These are phyloP conservation scores for Centropus unirufus DNA, from an alignment of 2,113 vertebrate genomes.

Conservation along the genomic window DNA sequence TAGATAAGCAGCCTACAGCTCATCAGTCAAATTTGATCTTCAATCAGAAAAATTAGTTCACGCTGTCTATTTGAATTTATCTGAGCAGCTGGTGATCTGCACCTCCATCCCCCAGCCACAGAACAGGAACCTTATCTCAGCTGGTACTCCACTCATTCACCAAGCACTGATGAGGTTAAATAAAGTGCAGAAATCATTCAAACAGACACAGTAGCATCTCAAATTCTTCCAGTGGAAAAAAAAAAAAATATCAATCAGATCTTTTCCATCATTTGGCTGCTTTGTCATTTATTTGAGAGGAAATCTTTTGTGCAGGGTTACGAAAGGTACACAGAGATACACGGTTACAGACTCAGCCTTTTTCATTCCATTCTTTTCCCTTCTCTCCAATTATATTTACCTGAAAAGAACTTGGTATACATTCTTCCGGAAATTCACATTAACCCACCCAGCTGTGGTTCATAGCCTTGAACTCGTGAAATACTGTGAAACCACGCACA, in stretches of 20 bases:
- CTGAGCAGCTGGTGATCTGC: background rate
- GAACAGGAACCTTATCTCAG: background rate
- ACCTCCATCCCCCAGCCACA: background rate
- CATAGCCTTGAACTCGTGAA: background rate
- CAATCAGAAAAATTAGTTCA: background rate
- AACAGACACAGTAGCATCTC: background rate
- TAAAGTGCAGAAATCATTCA: background rate
- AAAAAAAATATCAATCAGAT: background rate
- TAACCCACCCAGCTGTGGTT: background rate
- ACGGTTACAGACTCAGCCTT: rapidly evolving
- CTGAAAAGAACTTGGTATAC: background rate
- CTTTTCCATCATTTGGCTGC: background rate
- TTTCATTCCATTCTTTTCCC: background rate
- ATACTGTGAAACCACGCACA: background rate
- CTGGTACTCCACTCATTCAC: background rate
- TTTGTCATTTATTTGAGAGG: background rate
- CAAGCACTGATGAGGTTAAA: background rate
- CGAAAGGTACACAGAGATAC: no score
- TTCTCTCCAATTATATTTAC: background rate
- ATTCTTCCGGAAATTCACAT: background rate
- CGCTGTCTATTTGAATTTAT: background rate
- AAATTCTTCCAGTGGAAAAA: background rate
- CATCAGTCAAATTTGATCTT: background rate
- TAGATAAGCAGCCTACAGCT: background rate
- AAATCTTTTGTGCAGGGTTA: background rate